Percentiles rank a stretch among this genome's conserved stretches.
Evolutionary conservation across 2,888 invertebrate species (phyloP).

Genomic region (Tenthredo livida): DNA sequence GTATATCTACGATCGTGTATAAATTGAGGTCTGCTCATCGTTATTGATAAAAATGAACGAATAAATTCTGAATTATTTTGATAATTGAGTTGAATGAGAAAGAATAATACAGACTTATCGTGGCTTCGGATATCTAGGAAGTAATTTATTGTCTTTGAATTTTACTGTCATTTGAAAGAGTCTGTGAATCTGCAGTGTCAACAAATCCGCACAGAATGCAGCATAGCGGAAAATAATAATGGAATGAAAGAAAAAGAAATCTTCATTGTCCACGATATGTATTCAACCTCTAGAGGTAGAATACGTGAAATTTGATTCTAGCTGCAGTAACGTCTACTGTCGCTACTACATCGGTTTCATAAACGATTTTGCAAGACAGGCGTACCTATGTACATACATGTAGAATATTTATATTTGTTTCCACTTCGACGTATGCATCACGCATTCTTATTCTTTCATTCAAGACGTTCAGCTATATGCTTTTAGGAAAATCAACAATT

Average conservation of each 20-base stretch:
- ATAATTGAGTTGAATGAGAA: neutral
- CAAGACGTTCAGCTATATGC: neutral
- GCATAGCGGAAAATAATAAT: constrained; percentile 12
- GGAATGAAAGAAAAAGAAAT: constrained; percentile 13
- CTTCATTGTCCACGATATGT: constrained; percentile 27
- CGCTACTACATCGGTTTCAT: neutral
- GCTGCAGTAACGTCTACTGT: neutral
- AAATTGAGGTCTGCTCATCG: neutral
- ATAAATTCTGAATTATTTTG: neutral
- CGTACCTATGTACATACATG: neutral
- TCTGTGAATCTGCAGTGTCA: constrained; percentile 1
- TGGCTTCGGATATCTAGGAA: neutral
- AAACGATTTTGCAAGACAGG: neutral
- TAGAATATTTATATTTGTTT: neutral
- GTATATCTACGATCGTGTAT: neutral
- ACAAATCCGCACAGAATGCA: constrained; percentile 12
- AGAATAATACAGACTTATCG: neutral
- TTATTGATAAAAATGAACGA: neutral
- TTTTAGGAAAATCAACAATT: neutral
- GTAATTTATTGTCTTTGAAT: neutral
- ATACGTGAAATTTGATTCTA: neutral
- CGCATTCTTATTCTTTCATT: neutral
- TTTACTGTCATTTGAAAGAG: neutral
- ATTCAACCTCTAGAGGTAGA: neutral
- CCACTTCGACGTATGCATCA: neutral